Percentiles rank a stretch among this genome's conserved stretches.
phyloP scores from a whole-genome alignment of 2,113 vertebrate species.

The Arvicanthis niloticus region DNA sequence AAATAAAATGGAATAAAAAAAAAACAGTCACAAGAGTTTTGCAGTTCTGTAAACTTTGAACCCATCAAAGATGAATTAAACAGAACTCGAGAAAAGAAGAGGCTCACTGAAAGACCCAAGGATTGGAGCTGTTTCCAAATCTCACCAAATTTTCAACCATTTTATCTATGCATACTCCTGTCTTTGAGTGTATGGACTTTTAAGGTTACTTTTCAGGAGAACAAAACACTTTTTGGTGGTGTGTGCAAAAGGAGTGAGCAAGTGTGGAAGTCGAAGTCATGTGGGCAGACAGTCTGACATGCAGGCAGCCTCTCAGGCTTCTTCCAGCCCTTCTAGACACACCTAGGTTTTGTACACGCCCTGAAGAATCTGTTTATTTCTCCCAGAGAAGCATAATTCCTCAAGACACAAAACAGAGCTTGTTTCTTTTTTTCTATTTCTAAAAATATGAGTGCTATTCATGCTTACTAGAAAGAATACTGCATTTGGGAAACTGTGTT shows the following conservation, averaged over 20 bases:
- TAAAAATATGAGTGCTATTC: neutral
- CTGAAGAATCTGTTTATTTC: neutral
- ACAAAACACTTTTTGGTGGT: neutral
- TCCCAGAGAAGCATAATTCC: slow-evolving; percentile 31
- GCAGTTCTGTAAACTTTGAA: slow-evolving; percentile 12
- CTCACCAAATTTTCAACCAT: neutral
- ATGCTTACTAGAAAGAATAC: slow-evolving; percentile 68
- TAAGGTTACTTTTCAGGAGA: slow-evolving; percentile 13
- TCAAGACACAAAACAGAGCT: slow-evolving; percentile 43
- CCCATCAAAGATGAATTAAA: slow-evolving; percentile 5
- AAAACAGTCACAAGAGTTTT: neutral
- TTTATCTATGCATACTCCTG: neutral
- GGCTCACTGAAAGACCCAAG: neutral
- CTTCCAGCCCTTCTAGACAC: neutral
- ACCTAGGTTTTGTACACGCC: neutral
- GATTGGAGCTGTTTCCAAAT: neutral
- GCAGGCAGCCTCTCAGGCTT: neutral
- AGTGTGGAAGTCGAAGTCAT: neutral
- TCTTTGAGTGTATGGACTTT: neutral
- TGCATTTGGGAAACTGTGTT: slow-evolving; percentile 62
- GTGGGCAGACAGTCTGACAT: neutral
- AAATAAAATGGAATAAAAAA: neutral
- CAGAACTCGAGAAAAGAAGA: slow-evolving; percentile 35
- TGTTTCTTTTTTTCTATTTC: slow-evolving; percentile 62
- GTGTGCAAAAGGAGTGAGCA: neutral